These are phyloP conservation scores for Saccopteryx leptura DNA, from an alignment of 2,113 vertebrate genomes.

Conservation along the genomic window DNA sequence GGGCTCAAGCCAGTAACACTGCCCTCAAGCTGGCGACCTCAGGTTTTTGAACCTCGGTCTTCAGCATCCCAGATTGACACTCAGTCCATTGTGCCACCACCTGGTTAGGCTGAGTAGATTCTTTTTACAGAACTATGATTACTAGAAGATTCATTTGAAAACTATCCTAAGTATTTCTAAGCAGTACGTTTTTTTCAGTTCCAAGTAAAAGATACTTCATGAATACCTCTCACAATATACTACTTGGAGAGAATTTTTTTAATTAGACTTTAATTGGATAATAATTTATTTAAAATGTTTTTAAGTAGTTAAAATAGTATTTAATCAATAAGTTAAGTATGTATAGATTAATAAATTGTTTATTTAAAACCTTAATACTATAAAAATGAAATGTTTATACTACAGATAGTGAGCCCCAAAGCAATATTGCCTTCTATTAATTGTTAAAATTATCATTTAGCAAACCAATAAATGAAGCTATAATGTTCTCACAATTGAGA, in stretches of 20 bases:
- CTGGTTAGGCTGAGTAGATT: no score
- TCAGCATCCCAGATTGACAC: no score
- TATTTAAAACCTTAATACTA: constrained; percentile 25
- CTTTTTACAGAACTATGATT: not conserved
- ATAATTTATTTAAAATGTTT: not conserved
- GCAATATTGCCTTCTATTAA: not conserved
- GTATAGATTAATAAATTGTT: not conserved
- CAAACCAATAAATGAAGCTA: constrained; percentile 20
- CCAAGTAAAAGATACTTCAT: not conserved
- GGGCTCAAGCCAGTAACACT: no score
- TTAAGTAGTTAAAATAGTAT: not conserved
- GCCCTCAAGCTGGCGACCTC: no score
- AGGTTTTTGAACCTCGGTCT: no score
- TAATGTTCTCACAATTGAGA: constrained; percentile 62
- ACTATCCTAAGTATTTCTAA: not conserved
- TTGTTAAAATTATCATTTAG: constrained; percentile 65
- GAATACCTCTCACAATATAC: not conserved
- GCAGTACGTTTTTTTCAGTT: not conserved
- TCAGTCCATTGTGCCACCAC: no score
- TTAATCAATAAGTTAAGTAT: not conserved
- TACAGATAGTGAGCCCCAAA: not conserved
- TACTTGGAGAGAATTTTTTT: not conserved
- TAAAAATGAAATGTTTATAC: not conserved
- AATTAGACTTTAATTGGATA: not conserved
- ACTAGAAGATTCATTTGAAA: constrained; percentile 29